phyloP scores from a whole-genome alignment of 2,797 vertebrate species.

The Enteromius paludinosus region DNA sequence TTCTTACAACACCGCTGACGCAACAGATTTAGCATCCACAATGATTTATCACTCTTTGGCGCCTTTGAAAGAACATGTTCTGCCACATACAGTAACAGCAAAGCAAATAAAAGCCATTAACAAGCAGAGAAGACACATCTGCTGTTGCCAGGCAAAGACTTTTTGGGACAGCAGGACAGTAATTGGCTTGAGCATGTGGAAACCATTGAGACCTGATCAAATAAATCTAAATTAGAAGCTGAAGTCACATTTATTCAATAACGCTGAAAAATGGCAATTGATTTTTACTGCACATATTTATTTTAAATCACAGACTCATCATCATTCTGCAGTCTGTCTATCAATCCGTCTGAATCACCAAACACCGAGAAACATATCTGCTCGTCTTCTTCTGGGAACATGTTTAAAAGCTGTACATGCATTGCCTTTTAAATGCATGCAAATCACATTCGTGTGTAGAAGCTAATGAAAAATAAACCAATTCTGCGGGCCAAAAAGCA shows the following conservation, averaged over 20 bases:
- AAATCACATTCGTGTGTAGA: not conserved
- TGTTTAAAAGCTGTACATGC: not conserved
- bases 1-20: not conserved
- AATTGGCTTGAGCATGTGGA: not conserved
- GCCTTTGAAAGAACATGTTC: not conserved
- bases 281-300: not conserved
- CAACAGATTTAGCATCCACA: not conserved
- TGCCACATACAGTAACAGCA: not conserved
- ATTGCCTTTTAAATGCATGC: not conserved
- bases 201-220: not conserved
- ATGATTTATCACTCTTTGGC: not conserved
- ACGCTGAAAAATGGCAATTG: slow-evolving; percentile 8
- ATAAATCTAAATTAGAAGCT: slow-evolving; percentile 27
- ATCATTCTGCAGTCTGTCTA: not conserved
- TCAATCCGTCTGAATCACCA: not conserved
- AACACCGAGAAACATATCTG: not conserved
- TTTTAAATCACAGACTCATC: not conserved
- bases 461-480: not conserved
- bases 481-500: too few species aligned
- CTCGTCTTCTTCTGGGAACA: not conserved
- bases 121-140: not conserved
- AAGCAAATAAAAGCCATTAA: not conserved
- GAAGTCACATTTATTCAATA: slow-evolving; percentile 18
- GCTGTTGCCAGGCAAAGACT: slow-evolving; percentile 12
- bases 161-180: not conserved